phyloP scores from a whole-genome alignment of 2,888 invertebrate species.

The Ligdia adustata region DNA sequence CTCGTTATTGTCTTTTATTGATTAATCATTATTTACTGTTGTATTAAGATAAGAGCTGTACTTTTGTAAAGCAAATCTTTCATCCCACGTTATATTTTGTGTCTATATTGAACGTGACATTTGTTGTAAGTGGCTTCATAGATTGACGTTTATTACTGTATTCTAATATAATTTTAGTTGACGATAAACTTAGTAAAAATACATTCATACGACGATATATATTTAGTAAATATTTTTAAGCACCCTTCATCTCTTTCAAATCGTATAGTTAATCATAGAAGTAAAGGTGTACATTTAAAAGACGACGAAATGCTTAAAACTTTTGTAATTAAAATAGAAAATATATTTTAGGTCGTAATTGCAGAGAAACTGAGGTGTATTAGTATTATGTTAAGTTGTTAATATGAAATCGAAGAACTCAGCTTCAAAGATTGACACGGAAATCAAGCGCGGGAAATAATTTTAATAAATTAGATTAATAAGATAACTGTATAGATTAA shows the following conservation, averaged over 20 bases:
- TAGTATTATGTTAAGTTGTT: no score
- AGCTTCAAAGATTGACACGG: no score
- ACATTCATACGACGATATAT: no score
- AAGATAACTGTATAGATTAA: no score
- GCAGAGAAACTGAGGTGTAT: no score
- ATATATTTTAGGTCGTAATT: no score
- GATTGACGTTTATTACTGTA: slow-evolving; percentile 2
- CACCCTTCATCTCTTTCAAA: not conserved
- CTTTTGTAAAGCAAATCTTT: slow-evolving; percentile 68
- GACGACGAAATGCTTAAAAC: not conserved
- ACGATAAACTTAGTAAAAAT: no score
- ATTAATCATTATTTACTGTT: slow-evolving; percentile 37
- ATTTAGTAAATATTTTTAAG: not conserved
- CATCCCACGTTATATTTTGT: slow-evolving; percentile 64
- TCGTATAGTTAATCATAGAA: slow-evolving; percentile 2
- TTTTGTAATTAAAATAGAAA: no score
- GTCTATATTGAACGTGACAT: slow-evolving; percentile 11
- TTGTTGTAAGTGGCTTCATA: slow-evolving; percentile 12
- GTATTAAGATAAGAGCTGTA: slow-evolving; percentile 65
- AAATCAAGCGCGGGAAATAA: no score
- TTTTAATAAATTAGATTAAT: no score
- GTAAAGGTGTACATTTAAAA: slow-evolving; percentile 16
- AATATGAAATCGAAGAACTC: no score
- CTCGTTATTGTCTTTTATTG: slow-evolving; percentile 40
- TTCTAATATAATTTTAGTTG: not conserved